These are phyloP conservation scores for Morpho deidamia DNA, from an alignment of 2,888 invertebrate species.

Conservation along the genomic window DNA sequence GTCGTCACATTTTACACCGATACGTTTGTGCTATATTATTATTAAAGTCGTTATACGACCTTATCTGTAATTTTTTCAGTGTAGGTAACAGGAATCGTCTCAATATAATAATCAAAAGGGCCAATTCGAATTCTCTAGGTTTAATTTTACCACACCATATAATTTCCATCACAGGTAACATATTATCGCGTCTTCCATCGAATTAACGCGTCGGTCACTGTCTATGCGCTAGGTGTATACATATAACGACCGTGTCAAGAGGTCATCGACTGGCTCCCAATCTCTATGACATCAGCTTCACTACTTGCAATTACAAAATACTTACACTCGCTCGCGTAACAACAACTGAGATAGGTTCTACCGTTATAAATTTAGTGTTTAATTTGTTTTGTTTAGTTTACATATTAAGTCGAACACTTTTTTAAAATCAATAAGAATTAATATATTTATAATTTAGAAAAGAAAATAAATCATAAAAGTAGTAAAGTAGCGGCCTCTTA, in stretches of 20 bases:
- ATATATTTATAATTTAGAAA: no score
- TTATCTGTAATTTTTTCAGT: no score
- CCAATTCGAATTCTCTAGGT: constrained; percentile 4
- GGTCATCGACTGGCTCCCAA: constrained; percentile 71
- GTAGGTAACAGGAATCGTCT: neutral
- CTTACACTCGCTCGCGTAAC: constrained; percentile 68
- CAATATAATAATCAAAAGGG: neutral
- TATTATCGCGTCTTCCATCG: constrained; percentile 28
- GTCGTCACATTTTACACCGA: no score
- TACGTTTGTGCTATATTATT: no score
- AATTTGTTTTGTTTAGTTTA: no score
- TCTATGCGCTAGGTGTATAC: constrained; percentile 31
- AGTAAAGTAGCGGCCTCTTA: no score
- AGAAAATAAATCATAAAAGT: no score
- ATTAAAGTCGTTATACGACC: no score
- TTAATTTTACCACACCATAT: constrained; percentile 12
- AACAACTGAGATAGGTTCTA: constrained; percentile 12
- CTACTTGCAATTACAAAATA: constrained; percentile 67
- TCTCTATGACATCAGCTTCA: constrained; percentile 66
- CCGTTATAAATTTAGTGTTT: constrained; percentile 1
- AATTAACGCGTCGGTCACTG: constrained; percentile 37
- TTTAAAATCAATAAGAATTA: no score
- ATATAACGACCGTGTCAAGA: constrained; percentile 60
- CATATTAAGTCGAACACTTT: no score
- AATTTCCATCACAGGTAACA: constrained; percentile 22